Conservation (phyloP, 30 jellyfish, hydroid and myxozoan genomes). For the Hydra vulgaris region DNA sequence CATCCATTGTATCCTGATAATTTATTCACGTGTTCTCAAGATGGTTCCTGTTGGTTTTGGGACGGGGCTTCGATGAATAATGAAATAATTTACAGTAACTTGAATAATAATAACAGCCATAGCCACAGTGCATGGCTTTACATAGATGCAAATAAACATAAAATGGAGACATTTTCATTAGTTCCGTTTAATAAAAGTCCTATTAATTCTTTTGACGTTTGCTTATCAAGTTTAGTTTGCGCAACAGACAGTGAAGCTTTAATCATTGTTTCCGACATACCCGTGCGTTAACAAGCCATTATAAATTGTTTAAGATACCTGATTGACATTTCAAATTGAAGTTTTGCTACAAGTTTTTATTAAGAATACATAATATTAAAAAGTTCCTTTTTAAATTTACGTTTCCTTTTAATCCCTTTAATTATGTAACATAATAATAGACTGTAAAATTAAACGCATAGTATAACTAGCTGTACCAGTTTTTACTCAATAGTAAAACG, state of each 20-base stretch:
- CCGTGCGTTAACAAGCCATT: constrained; percentile 34
- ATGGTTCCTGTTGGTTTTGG: constrained; percentile 97
- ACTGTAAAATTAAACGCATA: too few species aligned
- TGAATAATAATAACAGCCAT: constrained; percentile 8
- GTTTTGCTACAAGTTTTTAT: too few species aligned
- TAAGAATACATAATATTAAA: too few species aligned
- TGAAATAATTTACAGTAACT: constrained; percentile 12
- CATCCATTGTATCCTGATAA: constrained; percentile 82
- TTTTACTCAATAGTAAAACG: too few species aligned
- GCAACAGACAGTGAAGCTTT: constrained; percentile 93
- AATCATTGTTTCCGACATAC: constrained; percentile 57
- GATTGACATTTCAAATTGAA: too few species aligned
- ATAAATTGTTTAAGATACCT: too few species aligned
- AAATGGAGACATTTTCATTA: constrained; percentile 78
- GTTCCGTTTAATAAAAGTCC: constrained; percentile 61
- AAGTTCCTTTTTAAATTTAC: too few species aligned
- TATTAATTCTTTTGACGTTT: constrained; percentile 65
- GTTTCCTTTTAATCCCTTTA: too few species aligned
- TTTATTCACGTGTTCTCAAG: constrained; percentile 89
- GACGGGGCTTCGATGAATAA: constrained; percentile 71
- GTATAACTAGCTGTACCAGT: too few species aligned
- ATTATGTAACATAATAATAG: too few species aligned
- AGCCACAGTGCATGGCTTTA: constrained; percentile 58
- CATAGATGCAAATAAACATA: constrained; percentile 71
- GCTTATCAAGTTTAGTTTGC: constrained; percentile 43